Evolutionary conservation across 1,140 invertebrate species (phyloP).

Genomic region (Caenorhabditis tropicalis): DNA sequence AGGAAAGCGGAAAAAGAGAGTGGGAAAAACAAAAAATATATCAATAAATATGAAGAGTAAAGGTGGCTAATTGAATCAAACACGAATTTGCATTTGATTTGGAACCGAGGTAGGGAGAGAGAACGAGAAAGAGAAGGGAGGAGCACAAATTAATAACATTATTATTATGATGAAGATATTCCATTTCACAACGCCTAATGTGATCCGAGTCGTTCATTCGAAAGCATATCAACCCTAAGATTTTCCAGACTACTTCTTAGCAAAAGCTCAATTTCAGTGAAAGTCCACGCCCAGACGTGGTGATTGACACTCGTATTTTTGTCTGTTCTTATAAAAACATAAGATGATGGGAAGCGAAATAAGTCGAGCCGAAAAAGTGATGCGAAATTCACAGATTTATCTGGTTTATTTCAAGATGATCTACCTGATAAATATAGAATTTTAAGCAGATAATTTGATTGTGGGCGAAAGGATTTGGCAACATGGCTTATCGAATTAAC

Average conservation of each 20-base stretch:
- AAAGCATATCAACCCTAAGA: neutral
- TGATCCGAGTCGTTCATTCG: neutral
- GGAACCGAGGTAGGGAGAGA: neutral
- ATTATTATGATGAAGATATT: neutral
- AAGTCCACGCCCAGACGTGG: conserved; percentile 2
- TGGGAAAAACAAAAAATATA: neutral
- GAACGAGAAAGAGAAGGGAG: neutral
- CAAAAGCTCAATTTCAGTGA: neutral
- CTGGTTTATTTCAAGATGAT: conserved; percentile 36
- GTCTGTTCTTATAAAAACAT: neutral
- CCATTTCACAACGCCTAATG: neutral
- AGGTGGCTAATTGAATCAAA: conserved; percentile 15
- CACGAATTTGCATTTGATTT: conserved; percentile 7
- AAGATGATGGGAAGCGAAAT: neutral
- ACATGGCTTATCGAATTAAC: conserved; percentile 37
- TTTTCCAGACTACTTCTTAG: neutral
- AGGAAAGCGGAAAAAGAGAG: neutral
- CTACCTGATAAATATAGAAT: conserved; percentile 36
- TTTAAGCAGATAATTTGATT: conserved; percentile 41
- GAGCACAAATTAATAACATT: neutral
- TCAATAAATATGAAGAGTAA: neutral
- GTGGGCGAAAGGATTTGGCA: conserved; percentile 25
- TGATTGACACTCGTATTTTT: conserved; percentile 12
- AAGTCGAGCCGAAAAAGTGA: conserved; percentile 6
- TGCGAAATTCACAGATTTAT: conserved; percentile 34